A percentile compares a stretch with the other conserved stretches of the same genome.
Conservation (phyloP, 2,113 vertebrate species). For the Numida meleagris region DNA sequence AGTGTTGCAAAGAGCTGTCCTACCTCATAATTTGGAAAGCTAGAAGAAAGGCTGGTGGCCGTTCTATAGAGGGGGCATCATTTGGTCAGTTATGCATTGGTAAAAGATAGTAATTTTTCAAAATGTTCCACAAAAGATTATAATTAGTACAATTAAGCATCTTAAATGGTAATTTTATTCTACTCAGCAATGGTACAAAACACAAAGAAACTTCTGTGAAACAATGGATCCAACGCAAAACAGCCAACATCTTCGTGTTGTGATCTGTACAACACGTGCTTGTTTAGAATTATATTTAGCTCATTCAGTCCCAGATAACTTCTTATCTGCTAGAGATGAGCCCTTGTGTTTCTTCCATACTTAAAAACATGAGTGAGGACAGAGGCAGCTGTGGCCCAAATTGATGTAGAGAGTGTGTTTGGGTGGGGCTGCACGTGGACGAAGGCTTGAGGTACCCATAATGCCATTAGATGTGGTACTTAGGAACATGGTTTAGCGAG, state of each 20-base stretch:
- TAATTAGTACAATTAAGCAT: constrained; percentile 42
- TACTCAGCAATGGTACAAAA: not conserved
- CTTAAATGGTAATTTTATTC: constrained; percentile 24
- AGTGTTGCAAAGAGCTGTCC: not conserved
- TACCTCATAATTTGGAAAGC: not conserved
- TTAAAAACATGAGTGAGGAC: not conserved
- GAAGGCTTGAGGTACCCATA: not conserved
- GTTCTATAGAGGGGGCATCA: not conserved
- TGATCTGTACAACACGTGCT: not conserved
- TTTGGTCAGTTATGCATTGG: not conserved
- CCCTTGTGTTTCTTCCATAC: rapidly evolving
- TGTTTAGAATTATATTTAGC: not conserved
- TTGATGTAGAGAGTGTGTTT: rapidly evolving
- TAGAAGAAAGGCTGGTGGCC: not conserved
- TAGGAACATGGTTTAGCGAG: no score
- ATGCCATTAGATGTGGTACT: not conserved
- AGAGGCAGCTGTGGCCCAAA: not conserved
- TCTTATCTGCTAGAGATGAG: not conserved
- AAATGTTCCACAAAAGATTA: not conserved
- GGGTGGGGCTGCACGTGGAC: not conserved
- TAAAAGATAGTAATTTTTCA: constrained; percentile 22
- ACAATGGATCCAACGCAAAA: not conserved
- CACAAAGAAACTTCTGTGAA: not conserved
- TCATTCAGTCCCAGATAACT: not conserved
- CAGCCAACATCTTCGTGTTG: not conserved